phyloP scores from a whole-genome alignment of 92 coral and sea anemone genomes.

The Parazoanthus swiftii region DNA sequence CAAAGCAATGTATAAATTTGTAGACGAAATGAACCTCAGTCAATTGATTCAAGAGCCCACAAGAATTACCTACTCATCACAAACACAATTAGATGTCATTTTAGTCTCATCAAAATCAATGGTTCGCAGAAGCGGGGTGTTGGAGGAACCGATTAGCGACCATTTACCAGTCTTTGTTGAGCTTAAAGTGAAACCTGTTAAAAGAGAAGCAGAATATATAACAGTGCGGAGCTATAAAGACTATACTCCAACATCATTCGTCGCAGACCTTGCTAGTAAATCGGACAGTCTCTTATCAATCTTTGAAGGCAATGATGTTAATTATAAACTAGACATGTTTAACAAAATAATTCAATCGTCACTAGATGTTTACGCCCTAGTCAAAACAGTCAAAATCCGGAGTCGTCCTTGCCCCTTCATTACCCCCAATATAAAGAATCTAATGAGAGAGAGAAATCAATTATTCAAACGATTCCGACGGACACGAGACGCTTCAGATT shows the following conservation, averaged over 20 bases:
- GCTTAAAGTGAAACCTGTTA: constrained; percentile 50
- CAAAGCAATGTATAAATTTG: constrained; percentile 39
- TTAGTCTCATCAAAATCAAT: constrained; percentile 45
- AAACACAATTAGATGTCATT: constrained; percentile 66
- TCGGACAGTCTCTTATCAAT: constrained; percentile 25
- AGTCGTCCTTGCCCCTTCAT: constrained; percentile 39
- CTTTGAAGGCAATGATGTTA: constrained; percentile 23
- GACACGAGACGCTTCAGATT: constrained; percentile 40
- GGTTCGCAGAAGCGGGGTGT: constrained; percentile 56
- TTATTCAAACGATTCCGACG: constrained; percentile 46
- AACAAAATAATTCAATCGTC: constrained; percentile 41
- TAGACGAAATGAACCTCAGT: constrained; percentile 52
- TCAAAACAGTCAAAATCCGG: constrained; percentile 48
- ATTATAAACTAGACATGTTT: constrained; percentile 45
- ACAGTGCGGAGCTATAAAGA: constrained; percentile 47
- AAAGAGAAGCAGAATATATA: neutral
- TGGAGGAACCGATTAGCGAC: constrained; percentile 53
- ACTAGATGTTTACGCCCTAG: constrained; percentile 50
- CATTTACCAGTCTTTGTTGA: constrained; percentile 47
- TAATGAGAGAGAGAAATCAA: constrained; percentile 15
- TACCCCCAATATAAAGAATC: too few species aligned
- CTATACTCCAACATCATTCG: constrained; percentile 42
- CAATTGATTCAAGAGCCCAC: constrained; percentile 66
- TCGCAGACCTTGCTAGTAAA: constrained; percentile 49
- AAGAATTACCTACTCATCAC: constrained; percentile 57